Conservation (phyloP, 2,113 vertebrate genomes). For the Poecilia latipinna region DNA sequence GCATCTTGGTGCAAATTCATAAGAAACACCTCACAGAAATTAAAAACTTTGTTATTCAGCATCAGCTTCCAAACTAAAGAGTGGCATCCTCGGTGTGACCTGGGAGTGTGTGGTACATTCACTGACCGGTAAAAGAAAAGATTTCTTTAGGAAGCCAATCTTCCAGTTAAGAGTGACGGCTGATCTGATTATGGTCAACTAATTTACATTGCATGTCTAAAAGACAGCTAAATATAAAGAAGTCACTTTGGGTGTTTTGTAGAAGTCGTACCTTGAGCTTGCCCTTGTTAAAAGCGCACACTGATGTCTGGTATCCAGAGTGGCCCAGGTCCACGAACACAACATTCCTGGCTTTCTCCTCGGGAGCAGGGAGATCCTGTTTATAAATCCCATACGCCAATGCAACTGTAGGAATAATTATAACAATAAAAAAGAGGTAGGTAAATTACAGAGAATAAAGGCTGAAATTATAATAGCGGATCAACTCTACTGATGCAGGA, state of each 20-base stretch:
- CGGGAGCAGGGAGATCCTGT: slow-evolving; percentile 93
- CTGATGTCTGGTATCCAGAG: slow-evolving; percentile 95
- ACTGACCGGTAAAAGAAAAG: too few species aligned
- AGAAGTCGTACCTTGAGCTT: slow-evolving; percentile 89
- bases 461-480: background rate
- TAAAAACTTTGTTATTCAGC: too few species aligned
- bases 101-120: too few species aligned
- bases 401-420: slow-evolving; percentile 81
- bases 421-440: too few species aligned
- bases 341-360: slow-evolving; percentile 95
- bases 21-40: too few species aligned
- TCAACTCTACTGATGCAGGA: background rate
- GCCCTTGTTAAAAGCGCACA: slow-evolving; percentile 97
- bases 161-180: too few species aligned
- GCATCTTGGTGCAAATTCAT: too few species aligned
- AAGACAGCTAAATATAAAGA: background rate
- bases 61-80: too few species aligned
- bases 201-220: too few species aligned
- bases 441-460: background rate
- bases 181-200: too few species aligned
- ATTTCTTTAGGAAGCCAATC: too few species aligned
- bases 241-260: background rate
- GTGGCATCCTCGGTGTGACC: too few species aligned
- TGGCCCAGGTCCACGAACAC: slow-evolving; percentile 98
- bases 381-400: slow-evolving; percentile 98